Conservation (phyloP, 1,140 invertebrate genomes). For the Homalodisca vitripennis region DNA sequence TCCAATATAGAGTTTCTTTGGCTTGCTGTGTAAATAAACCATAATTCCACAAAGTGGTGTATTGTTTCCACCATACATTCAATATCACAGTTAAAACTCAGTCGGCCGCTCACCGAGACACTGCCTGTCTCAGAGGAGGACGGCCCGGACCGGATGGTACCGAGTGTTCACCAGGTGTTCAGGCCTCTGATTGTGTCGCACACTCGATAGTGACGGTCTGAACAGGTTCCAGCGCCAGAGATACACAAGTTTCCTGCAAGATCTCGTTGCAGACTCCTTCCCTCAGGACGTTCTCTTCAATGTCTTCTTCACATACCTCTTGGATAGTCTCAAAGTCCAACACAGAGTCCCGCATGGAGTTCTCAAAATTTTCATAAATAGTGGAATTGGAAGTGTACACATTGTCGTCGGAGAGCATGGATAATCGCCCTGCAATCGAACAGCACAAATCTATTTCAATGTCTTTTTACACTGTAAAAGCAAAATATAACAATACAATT, state of each 20-base stretch:
- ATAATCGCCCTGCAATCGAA: slow-evolving; percentile 20
- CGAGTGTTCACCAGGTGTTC: not conserved
- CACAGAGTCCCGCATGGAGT: slow-evolving; percentile 29
- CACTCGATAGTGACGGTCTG: not conserved
- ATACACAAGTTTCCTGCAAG: slow-evolving; percentile 23
- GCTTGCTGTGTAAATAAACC: too few species aligned
- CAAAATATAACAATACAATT: too few species aligned
- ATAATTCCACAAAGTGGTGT: too few species aligned
- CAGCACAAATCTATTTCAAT: too few species aligned
- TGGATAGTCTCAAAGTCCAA: slow-evolving; percentile 19
- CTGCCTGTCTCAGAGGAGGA: too few species aligned
- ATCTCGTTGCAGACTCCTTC: slow-evolving; percentile 28
- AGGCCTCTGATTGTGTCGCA: slow-evolving; percentile 16
- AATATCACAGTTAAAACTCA: too few species aligned
- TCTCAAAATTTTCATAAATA: slow-evolving; percentile 30
- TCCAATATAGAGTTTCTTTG: too few species aligned
- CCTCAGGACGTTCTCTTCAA: slow-evolving; percentile 18
- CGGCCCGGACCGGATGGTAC: too few species aligned
- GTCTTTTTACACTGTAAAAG: too few species aligned
- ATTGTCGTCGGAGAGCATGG: slow-evolving; percentile 23
- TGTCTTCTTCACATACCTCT: not conserved
- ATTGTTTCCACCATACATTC: too few species aligned
- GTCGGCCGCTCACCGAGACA: too few species aligned
- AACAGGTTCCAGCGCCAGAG: not conserved
- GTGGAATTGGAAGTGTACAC: slow-evolving; percentile 8